Conservation (phyloP, 2,113 vertebrate species). For the Stegostoma tigrinum region DNA sequence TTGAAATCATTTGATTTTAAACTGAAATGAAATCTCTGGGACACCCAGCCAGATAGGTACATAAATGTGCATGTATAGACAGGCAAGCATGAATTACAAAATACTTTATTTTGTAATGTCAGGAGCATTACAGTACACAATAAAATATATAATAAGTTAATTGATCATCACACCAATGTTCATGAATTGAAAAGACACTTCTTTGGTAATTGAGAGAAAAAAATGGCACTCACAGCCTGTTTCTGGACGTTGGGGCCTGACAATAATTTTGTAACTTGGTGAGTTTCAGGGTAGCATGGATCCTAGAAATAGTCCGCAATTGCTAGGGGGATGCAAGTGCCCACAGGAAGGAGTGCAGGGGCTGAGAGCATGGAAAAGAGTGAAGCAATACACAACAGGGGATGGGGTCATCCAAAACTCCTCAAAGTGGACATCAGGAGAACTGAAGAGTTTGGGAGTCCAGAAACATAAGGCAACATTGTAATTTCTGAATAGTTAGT, state of each 20-base stretch:
- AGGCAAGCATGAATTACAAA: background rate
- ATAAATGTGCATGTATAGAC: background rate
- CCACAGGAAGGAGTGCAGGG: background rate
- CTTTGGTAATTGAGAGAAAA: background rate
- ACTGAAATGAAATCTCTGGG: background rate
- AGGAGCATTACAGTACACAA: background rate
- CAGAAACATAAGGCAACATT: background rate
- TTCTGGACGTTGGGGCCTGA: background rate
- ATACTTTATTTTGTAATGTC: background rate
- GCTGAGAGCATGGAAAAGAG: background rate
- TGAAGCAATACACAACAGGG: background rate
- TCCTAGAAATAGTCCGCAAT: background rate
- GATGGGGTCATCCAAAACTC: background rate
- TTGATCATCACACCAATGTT: background rate
- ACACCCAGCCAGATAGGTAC: background rate
- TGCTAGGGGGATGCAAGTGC: background rate
- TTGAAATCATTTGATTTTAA: background rate
- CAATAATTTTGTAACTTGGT: background rate
- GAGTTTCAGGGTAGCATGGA: background rate
- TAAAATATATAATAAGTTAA: background rate
- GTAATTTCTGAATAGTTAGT: background rate
- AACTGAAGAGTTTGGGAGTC: background rate
- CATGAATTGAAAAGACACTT: background rate
- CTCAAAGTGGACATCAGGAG: background rate
- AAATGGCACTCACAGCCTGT: background rate